Evolutionary conservation across 2,113 vertebrate species (phyloP), one percentile per base, ranked within the genome.

Genomic region (Tetrao urogallus): DNA sequence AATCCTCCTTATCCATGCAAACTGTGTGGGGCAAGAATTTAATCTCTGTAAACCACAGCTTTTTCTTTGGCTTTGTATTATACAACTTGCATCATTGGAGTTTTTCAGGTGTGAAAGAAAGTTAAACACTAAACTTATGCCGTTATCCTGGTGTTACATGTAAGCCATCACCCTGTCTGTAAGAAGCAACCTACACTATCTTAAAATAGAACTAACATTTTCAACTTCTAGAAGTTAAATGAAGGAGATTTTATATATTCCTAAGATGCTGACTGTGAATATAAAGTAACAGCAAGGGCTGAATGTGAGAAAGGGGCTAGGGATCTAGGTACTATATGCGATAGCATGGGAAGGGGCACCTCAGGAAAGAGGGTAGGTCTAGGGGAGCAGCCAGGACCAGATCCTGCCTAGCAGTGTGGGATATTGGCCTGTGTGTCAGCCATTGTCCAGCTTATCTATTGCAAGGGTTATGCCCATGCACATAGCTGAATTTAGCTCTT

Each of bases 91-190:
- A 32, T 79, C 38, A 56, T 79, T 32, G 30, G 61, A 69, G 13
- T 61, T 82, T 60, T 79, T 86, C 43, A 63, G 20, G n/a, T 82
- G 60, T 90, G 48, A 71, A 87, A 87, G 8, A 67, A 87, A 87
- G 11, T n/a, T 66, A 19, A 3, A 83, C 50, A 61, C 48, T 52
- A 36, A 89, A 71, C 73, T 78, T 8, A 42, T 74, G 65, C 54
- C 21, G 12, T 69, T 83, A 58, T 24, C 21, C 43, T 32, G 11
- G 11, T 74, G 50, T 64, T 69, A 27, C 6, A 42, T 36, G 27
- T 30, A 71, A 89, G 43, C n/a, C 30, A 40, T 21, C 1, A 0
- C 6, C 3, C 16, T 86, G 32, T 11, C 34, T 82, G 8, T 45
- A 79, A 79, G 63, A 88, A 60, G 21, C 13, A 82, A 34, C 32